Conservation (phyloP, 2,113 vertebrate genomes). For the Pteronura brasiliensis region DNA sequence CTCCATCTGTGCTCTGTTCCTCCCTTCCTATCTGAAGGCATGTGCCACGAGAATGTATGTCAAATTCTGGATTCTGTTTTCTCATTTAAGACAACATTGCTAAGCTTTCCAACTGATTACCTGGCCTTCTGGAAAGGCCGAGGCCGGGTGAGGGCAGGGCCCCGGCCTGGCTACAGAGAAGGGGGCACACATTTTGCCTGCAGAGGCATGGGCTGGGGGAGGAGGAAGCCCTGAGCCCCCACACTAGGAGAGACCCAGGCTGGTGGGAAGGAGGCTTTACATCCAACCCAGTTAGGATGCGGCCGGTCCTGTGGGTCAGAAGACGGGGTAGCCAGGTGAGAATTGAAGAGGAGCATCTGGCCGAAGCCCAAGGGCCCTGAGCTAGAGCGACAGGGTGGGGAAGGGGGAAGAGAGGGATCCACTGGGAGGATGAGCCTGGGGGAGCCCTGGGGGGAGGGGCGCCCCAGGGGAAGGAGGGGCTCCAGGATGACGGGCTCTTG, state of each 20-base stretch:
- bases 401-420: background rate
- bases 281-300: background rate
- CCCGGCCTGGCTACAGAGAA: background rate
- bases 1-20: background rate
- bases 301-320: background rate
- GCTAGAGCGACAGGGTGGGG: accelerated
- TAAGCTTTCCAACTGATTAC: background rate
- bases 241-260: background rate
- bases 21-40: background rate
- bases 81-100: background rate
- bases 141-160: background rate
- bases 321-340: background rate
- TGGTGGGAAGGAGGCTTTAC: too few relatives aligned
- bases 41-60: accelerated
- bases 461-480: background rate
- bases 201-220: background rate
- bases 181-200: background rate
- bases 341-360: too few relatives aligned
- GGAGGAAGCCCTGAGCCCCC: too few relatives aligned
- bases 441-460: too few relatives aligned
- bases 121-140: background rate
- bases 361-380: background rate
- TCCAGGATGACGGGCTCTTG: too few relatives aligned
- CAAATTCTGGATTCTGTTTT: background rate
- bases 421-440: too few relatives aligned